These are phyloP conservation scores for Semibalanus balanoides DNA, from an alignment of 1,140 invertebrate species.

Conservation along the genomic window DNA sequence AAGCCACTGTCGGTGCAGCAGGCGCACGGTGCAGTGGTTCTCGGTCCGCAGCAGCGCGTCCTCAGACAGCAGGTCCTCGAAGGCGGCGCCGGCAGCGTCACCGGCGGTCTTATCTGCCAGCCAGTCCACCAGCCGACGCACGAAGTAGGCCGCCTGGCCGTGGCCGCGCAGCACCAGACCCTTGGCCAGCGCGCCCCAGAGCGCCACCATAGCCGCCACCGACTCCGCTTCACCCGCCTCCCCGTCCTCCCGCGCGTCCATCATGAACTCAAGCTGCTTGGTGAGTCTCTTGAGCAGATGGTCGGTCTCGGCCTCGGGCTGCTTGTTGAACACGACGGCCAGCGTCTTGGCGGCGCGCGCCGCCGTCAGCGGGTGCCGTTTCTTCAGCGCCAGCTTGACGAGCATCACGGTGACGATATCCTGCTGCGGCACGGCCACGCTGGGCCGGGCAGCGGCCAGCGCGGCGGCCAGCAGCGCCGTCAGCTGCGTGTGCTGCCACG, in stretches of 20 bases:
- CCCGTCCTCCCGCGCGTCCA: not conserved
- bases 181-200: not conserved
- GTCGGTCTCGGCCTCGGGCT: not conserved
- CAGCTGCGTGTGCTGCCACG: slow-evolving; percentile 4
- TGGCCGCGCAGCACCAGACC: not conserved
- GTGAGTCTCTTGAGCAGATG: not conserved
- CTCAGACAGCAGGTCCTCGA: not conserved
- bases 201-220: not conserved
- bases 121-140: not conserved
- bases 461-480: not conserved
- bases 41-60: not conserved
- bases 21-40: not conserved
- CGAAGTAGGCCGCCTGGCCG: not conserved
- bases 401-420: not conserved
- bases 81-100: not conserved
- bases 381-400: not conserved
- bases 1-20: not conserved
- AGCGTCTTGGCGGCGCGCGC: not conserved
- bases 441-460: not conserved
- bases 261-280: not conserved
- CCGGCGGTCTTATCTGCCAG: not conserved
- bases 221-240: not conserved
- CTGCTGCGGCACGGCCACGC: not conserved
- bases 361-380: not conserved
- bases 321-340: not conserved